Evolutionary conservation across 2,113 vertebrate genomes (phyloP).

Genomic region (Strix aluco): DNA sequence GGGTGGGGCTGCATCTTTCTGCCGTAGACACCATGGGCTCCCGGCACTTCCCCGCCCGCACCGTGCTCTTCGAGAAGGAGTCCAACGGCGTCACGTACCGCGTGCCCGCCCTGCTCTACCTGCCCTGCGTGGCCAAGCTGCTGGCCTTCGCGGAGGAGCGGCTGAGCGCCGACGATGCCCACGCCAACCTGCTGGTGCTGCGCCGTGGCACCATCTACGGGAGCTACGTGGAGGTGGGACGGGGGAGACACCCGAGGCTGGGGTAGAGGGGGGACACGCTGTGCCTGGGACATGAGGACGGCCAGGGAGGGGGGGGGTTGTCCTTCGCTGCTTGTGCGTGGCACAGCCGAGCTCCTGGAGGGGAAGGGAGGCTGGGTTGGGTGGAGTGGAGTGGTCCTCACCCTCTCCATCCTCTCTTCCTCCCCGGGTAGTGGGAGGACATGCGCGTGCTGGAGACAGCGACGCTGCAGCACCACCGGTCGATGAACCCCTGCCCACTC

Average conservation of each 20-base stretch:
- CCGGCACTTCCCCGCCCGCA: slow-evolving; percentile 80
- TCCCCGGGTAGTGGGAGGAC: slow-evolving; percentile 85
- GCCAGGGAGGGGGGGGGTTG: accelerated
- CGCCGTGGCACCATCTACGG: slow-evolving; percentile 82
- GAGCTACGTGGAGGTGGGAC: slow-evolving; percentile 85
- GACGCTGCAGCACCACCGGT: slow-evolving; percentile 82
- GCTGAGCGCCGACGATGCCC: slow-evolving; percentile 82
- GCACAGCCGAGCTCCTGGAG: background rate
- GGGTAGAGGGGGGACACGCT: accelerated
- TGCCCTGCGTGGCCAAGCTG: slow-evolving; percentile 78
- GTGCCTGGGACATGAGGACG: too few species aligned
- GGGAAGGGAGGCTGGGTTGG: background rate
- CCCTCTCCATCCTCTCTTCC: background rate
- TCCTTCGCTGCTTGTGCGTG: accelerated
- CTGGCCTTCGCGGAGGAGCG: slow-evolving; percentile 93
- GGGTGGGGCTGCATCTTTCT: background rate
- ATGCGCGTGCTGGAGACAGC: slow-evolving; percentile 83
- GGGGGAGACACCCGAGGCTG: accelerated
- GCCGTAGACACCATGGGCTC: slow-evolving; percentile 76
- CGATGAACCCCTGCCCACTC: slow-evolving; percentile 96
- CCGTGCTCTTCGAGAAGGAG: slow-evolving; percentile 87
- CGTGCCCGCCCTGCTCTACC: slow-evolving; percentile 85
- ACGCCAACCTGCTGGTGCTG: slow-evolving; percentile 90
- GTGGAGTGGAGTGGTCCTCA: background rate
- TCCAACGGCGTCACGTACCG: slow-evolving; percentile 88